phyloP scores from a whole-genome alignment of 2,797 vertebrate genomes.

The Paedocypris micromegethes region DNA sequence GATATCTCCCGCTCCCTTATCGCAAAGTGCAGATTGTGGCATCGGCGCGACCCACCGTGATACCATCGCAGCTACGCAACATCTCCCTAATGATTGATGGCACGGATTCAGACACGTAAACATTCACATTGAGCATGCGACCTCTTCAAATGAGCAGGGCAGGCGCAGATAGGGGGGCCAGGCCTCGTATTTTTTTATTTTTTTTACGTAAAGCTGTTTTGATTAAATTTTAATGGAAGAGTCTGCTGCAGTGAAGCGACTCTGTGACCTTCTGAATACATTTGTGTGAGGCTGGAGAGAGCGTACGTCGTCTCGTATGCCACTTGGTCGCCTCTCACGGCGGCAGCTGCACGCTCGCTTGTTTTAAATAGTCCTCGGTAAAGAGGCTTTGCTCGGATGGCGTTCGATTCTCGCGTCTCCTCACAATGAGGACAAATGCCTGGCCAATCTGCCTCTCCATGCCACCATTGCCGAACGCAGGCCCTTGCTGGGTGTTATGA shows the following conservation, averaged over 20 bases:
- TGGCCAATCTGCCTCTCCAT: slow-evolving; percentile 38
- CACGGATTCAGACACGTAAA: slow-evolving; percentile 16
- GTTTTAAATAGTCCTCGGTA: slow-evolving; percentile 50
- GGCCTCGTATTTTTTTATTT: slow-evolving; percentile 56
- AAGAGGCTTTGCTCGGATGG: slow-evolving; percentile 50
- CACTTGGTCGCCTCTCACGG: slow-evolving; percentile 53
- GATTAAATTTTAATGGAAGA: slow-evolving; percentile 66
- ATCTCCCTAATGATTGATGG: slow-evolving; percentile 11
- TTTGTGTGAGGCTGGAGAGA: slow-evolving; percentile 58
- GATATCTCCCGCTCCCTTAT: slow-evolving; percentile 42
- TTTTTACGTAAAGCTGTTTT: slow-evolving; percentile 62
- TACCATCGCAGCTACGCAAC: slow-evolving; percentile 17
- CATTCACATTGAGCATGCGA: slow-evolving; percentile 5
- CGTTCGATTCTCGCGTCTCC: slow-evolving; percentile 45
- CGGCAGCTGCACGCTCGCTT: slow-evolving; percentile 30
- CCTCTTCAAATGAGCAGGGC: slow-evolving; percentile 4
- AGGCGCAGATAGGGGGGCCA: slow-evolving; percentile 16
- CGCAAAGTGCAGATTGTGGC: slow-evolving; percentile 35
- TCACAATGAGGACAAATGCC: slow-evolving; percentile 51
- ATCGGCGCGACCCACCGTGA: slow-evolving; percentile 14
- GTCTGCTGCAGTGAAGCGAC: slow-evolving; percentile 55
- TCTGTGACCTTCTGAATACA: slow-evolving; percentile 67
- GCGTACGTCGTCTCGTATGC: slow-evolving; percentile 59
- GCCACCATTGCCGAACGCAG: slow-evolving; percentile 17
- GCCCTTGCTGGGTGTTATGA: slow-evolving; percentile 33